Evolutionary conservation across 1,140 invertebrate species (phyloP).

Genomic region (Euglossa dilemma): DNA sequence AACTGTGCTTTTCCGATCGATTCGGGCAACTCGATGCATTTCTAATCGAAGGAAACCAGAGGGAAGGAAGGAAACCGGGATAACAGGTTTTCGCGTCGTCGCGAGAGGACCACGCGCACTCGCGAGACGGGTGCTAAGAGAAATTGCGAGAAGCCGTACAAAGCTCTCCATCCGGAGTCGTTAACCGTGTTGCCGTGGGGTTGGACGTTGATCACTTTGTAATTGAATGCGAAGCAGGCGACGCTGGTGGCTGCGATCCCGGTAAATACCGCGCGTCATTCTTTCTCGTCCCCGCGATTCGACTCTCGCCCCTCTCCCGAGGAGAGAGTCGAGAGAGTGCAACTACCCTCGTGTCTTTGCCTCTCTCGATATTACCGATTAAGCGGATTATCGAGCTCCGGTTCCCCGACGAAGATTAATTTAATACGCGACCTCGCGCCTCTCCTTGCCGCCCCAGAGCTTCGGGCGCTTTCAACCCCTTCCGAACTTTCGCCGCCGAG

Average conservation of each 20-base stretch:
- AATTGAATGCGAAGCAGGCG: conserved; percentile 71
- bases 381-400: conserved; percentile 43
- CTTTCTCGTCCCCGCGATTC: conserved; percentile 65
- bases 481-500: background rate
- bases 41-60: background rate
- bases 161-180: conserved; percentile 74
- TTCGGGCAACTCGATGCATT: background rate
- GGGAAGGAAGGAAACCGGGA: background rate
- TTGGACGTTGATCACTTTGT: conserved; percentile 76
- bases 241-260: conserved; percentile 2
- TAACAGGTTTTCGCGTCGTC: conserved; percentile 14
- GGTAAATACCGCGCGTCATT: conserved; percentile 7
- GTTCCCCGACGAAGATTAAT: conserved; percentile 61
- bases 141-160: conserved; percentile 55
- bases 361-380: conserved; percentile 49
- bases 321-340: background rate
- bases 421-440: conserved; percentile 70
- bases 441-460: background rate
- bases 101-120: too few relatives aligned
- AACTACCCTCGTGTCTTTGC: too few relatives aligned
- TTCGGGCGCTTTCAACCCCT: conserved; percentile 15
- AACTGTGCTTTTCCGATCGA: background rate
- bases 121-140: conserved; percentile 31
- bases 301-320: background rate
- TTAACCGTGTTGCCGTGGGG: conserved; percentile 69